These are phyloP conservation scores for Catharus fuscescens DNA, from an alignment of 2,113 vertebrate genomes.

Conservation along the genomic window DNA sequence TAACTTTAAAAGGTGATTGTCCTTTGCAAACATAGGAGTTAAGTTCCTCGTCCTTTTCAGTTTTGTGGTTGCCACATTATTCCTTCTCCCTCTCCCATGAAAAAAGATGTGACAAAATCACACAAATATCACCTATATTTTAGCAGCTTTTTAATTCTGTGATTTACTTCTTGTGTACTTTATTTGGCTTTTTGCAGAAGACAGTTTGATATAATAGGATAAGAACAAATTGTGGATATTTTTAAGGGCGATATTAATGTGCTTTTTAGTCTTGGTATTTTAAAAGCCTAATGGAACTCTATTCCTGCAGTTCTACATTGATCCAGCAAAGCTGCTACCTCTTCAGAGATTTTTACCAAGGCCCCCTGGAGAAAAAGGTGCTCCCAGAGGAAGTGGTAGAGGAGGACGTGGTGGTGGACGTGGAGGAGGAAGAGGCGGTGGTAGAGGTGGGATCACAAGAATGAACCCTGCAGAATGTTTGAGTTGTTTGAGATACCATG, in stretches of 20 bases:
- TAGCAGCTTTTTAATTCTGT: neutral
- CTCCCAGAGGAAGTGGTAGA: constrained; percentile 86
- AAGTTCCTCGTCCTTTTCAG: neutral
- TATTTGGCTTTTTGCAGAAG: neutral
- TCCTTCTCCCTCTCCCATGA: neutral
- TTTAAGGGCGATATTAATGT: neutral
- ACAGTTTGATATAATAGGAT: neutral
- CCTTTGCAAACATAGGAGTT: neutral
- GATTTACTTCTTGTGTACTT: neutral
- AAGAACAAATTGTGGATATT: neutral
- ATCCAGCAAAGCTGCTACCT: constrained; percentile 93
- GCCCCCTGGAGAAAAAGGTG: constrained; percentile 92
- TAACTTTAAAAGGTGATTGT: neutral
- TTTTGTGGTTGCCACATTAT: neutral
- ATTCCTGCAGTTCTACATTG: constrained; percentile 89
- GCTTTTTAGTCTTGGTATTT: neutral
- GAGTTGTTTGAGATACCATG: neutral
- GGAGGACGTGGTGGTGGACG: constrained; percentile 84
- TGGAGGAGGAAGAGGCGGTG: constrained; percentile 83
- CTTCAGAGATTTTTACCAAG: constrained; percentile 95
- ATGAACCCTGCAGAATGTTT: neutral
- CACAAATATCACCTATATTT: neutral
- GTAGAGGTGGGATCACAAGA: constrained; percentile 77
- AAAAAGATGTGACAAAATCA: neutral
- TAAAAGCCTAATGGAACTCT: neutral